Conservation (phyloP, 1,140 invertebrate genomes). For the Bombus sibiricus region DNA sequence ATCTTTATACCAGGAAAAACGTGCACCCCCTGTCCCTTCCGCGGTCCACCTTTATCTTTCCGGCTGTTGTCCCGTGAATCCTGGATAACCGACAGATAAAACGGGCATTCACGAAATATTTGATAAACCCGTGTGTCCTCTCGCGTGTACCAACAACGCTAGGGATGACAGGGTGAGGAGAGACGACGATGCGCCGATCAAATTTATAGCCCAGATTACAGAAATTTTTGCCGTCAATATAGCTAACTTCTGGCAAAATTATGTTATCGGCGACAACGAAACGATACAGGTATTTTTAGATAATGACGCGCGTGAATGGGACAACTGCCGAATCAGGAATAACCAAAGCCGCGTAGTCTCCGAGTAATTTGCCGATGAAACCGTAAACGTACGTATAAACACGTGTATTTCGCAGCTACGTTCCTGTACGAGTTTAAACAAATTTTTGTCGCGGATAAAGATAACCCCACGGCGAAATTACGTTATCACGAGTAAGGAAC, state of each 20-base stretch:
- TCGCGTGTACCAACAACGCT: slow-evolving; percentile 5
- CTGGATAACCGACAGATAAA: slow-evolving; percentile 49
- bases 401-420: background rate
- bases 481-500: background rate
- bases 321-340: background rate
- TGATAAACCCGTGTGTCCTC: slow-evolving; percentile 43
- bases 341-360: background rate
- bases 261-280: slow-evolving; percentile 33
- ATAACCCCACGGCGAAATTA: slow-evolving; percentile 6
- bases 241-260: slow-evolving; percentile 22
- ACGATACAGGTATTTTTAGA: slow-evolving; percentile 4
- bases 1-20: slow-evolving; percentile 46
- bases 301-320: background rate
- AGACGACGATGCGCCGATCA: background rate
- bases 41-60: slow-evolving; percentile 32
- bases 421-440: background rate
- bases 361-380: background rate
- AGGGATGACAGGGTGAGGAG: background rate
- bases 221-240: slow-evolving; percentile 6
- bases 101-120: slow-evolving; percentile 35
- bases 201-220: slow-evolving; percentile 52
- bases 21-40: background rate
- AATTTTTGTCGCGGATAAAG: slow-evolving; percentile 7
- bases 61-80: slow-evolving; percentile 28
- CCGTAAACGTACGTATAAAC: background rate